phyloP scores from a whole-genome alignment of 2,888 invertebrate species.

The Rhyacophila evoluta region DNA sequence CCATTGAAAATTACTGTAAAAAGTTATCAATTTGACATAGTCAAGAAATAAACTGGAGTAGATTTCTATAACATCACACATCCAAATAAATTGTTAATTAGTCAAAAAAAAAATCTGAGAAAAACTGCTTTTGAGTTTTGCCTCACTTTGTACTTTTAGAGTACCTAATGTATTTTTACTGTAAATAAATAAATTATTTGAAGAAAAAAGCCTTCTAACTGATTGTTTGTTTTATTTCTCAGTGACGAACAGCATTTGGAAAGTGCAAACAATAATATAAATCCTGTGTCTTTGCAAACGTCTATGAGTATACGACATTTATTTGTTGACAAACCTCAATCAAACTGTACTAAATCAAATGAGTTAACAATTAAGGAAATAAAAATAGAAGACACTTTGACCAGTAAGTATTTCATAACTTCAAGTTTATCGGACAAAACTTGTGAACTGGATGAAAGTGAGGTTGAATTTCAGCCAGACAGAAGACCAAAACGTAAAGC shows the following conservation, averaged over 20 bases:
- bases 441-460: conserved; percentile 37
- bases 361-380: neutral
- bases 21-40: too few relatives aligned
- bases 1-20: too few relatives aligned
- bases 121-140: too few relatives aligned
- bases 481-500: conserved; percentile 52
- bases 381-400: neutral
- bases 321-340: neutral
- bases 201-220: conserved; percentile 28
- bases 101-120: too few relatives aligned
- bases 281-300: conserved; percentile 42
- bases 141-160: too few relatives aligned
- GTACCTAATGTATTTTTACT: conserved; percentile 26
- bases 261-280: conserved; percentile 27
- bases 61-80: too few relatives aligned
- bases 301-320: conserved; percentile 5
- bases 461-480: conserved; percentile 40
- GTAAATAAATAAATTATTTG: conserved; percentile 8
- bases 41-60: too few relatives aligned
- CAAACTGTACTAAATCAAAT: neutral
- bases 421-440: neutral
- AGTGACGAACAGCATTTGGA: conserved; percentile 5
- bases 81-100: too few relatives aligned
- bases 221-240: conserved; percentile 44
- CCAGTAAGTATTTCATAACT: neutral